These are phyloP conservation scores for Parapsyche elsis DNA, from an alignment of 1,140 invertebrate genomes.

Conservation along the genomic window DNA sequence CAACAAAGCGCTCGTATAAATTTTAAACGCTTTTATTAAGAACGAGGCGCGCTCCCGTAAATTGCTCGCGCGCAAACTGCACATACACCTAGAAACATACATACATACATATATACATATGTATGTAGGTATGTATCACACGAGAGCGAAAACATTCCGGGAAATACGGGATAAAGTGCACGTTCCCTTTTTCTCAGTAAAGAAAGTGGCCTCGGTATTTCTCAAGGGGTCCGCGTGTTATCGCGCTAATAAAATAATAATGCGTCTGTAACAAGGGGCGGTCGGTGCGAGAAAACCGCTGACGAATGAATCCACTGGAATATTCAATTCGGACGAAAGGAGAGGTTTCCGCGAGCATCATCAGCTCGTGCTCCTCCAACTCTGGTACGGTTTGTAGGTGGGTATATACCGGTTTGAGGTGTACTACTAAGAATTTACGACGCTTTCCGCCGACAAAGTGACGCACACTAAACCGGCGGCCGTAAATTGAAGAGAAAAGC, in stretches of 20 bases:
- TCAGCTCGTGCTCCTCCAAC: neutral
- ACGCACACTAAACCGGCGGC: neutral
- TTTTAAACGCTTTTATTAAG: constrained; percentile 12
- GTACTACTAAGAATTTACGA: constrained; percentile 40
- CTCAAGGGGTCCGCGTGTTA: neutral
- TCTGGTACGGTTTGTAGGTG: too few relatives aligned
- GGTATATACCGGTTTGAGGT: neutral
- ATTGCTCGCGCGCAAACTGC: neutral
- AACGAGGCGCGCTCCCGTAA: neutral
- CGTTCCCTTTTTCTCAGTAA: neutral
- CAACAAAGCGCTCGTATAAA: constrained; percentile 7
- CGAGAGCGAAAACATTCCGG: neutral
- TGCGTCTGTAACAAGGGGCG: constrained; percentile 27
- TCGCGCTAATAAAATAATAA: constrained; percentile 40
- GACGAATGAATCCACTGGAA: constrained; percentile 38
- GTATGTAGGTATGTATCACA: too few relatives aligned
- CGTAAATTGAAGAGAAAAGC: constrained; percentile 4
- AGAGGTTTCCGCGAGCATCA: neutral
- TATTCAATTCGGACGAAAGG: constrained; percentile 21
- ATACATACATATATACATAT: neutral
- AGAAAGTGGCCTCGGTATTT: neutral
- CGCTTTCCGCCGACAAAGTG: neutral
- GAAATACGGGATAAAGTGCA: neutral
- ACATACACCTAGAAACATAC: neutral
- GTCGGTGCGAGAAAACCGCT: constrained; percentile 26